A percentile compares a stretch with the other conserved stretches of the same genome.
phyloP scores from a whole-genome alignment of 1,140 invertebrate genomes.

The Brachionus manjavacas region DNA sequence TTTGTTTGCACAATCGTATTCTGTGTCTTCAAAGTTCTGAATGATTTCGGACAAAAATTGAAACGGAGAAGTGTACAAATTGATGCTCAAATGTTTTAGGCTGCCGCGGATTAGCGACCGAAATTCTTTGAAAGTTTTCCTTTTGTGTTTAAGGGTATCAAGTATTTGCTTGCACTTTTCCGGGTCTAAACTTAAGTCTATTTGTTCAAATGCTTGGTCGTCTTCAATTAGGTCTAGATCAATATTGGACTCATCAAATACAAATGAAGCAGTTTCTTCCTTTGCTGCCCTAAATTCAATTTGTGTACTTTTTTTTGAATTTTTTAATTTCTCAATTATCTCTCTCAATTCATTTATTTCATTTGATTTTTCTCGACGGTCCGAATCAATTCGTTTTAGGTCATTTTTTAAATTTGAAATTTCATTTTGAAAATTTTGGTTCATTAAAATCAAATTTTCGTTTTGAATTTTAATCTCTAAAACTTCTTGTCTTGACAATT shows the following conservation, averaged over 20 bases:
- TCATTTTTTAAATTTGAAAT: not conserved
- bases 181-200: not conserved
- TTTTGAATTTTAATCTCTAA: not conserved
- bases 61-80: constrained; percentile 4
- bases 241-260: not conserved
- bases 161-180: not conserved
- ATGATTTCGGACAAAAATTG: constrained; percentile 33
- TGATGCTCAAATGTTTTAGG: constrained; percentile 1
- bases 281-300: not conserved
- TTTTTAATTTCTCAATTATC: not conserved
- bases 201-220: not conserved
- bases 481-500: not conserved
- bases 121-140: constrained; percentile 19
- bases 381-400: not conserved
- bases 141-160: not conserved
- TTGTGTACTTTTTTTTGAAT: not conserved
- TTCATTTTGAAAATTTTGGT: not conserved
- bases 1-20: not conserved
- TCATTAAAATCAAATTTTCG: not conserved
- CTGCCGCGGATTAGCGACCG: not conserved
- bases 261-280: not conserved
- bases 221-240: not conserved
- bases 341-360: not conserved
- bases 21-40: constrained; percentile 10
- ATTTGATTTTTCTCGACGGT: not conserved